phyloP scores from a whole-genome alignment of 2,113 vertebrate species.

The Eulemur rufifrons region DNA sequence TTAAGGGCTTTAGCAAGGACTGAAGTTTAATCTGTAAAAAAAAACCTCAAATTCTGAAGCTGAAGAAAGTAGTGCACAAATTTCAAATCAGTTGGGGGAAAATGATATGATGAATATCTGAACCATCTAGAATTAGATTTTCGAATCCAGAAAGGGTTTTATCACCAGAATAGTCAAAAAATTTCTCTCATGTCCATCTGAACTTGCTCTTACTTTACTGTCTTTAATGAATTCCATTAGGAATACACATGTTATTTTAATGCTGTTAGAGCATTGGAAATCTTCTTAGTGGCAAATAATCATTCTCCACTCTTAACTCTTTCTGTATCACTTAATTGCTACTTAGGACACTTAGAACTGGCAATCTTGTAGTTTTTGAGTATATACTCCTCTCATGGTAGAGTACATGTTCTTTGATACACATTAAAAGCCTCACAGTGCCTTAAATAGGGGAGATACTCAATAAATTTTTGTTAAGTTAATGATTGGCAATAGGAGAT shows the following conservation, averaged over 20 bases:
- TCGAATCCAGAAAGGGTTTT: background rate
- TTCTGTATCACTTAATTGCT: background rate
- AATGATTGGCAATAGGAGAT: conserved; percentile 24
- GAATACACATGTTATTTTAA: background rate
- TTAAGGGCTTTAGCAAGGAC: background rate
- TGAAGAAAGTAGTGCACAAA: background rate
- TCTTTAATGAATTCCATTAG: background rate
- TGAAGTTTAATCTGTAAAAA: background rate
- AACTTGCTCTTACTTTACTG: background rate
- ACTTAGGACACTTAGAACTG: background rate
- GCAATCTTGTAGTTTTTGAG: background rate
- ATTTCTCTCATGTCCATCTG: background rate
- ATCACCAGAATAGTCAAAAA: background rate
- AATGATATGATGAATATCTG: background rate
- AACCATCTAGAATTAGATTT: background rate
- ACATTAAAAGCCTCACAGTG: background rate
- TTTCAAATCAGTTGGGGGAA: background rate
- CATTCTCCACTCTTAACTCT: background rate
- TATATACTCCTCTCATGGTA: background rate
- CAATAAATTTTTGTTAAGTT: conserved; percentile 25
- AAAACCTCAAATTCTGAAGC: background rate
- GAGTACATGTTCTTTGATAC: background rate
- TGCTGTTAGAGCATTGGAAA: background rate
- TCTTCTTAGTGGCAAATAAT: background rate
- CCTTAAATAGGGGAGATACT: background rate